Evolutionary conservation across 2,113 vertebrate species (phyloP).

Genomic region (Etheostoma cragini): DNA sequence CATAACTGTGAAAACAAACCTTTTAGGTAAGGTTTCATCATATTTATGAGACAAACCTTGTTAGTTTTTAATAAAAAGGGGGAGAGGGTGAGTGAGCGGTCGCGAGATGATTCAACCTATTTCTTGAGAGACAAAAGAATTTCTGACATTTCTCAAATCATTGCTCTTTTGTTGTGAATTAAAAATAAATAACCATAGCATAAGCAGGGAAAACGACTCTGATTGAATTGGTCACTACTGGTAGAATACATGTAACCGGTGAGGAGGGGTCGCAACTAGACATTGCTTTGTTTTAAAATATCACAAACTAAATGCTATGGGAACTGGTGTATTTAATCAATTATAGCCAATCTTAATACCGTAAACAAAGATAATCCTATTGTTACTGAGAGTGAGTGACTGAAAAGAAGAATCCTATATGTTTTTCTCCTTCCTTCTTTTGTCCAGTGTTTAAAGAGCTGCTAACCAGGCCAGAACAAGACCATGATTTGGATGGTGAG

Average conservation of each 20-base stretch:
- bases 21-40: slow-evolving; percentile 89
- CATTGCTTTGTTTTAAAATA: neutral
- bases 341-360: too few relatives aligned
- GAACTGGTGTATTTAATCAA: neutral
- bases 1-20: slow-evolving; percentile 99
- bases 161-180: neutral
- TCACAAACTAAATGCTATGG: neutral
- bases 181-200: neutral
- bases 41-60: neutral
- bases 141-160: neutral
- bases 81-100: neutral
- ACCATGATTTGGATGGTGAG: slow-evolving; percentile 84
- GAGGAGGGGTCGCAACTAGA: neutral
- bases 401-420: too few relatives aligned
- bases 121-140: neutral
- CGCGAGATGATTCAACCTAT: neutral
- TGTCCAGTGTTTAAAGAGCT: slow-evolving; percentile 96
- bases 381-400: neutral
- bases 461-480: slow-evolving; percentile 91
- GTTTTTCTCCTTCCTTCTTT: neutral
- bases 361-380: neutral
- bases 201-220: too few relatives aligned
- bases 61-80: neutral
- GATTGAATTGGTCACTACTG: neutral
- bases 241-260: neutral